These are phyloP conservation scores for Halictus quadricinctus DNA, from an alignment of 2,888 invertebrate genomes.

Conservation along the genomic window DNA sequence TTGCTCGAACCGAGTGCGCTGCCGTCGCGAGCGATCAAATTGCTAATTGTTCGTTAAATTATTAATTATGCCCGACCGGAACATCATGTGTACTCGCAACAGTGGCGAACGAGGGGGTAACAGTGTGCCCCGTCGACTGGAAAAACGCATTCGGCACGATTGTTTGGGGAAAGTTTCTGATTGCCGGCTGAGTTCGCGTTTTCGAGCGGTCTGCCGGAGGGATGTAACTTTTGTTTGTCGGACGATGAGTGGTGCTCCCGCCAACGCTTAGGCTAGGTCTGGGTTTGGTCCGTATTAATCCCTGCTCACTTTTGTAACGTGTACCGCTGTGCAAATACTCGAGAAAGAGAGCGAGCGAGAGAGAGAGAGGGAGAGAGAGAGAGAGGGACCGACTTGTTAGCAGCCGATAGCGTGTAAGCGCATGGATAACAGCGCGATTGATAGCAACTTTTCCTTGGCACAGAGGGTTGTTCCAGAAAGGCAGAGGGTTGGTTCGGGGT, in stretches of 20 bases:
- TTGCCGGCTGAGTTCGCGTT: conserved; percentile 14
- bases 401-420: background rate
- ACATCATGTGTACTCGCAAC: conserved; percentile 37
- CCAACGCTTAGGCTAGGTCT: conserved; percentile 8
- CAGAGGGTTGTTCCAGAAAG: background rate
- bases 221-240: conserved; percentile 18
- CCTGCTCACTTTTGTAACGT: conserved; percentile 1
- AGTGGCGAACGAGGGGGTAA: conserved; percentile 46
- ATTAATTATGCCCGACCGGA: background rate
- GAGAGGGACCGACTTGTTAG: background rate
- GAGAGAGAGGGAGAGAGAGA: background rate
- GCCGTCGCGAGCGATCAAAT: background rate
- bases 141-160: conserved; percentile 25
- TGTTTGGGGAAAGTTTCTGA: conserved; percentile 34
- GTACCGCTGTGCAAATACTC: conserved; percentile 1
- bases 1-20: background rate
- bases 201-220: background rate
- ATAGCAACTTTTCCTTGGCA: background rate
- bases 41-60: background rate
- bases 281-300: background rate
- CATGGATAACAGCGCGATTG: background rate
- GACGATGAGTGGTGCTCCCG: background rate
- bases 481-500: background rate
- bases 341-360: background rate
- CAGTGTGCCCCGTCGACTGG: conserved; percentile 16